phyloP scores from a whole-genome alignment of 2,888 invertebrate species.

The Cryptus armator region DNA sequence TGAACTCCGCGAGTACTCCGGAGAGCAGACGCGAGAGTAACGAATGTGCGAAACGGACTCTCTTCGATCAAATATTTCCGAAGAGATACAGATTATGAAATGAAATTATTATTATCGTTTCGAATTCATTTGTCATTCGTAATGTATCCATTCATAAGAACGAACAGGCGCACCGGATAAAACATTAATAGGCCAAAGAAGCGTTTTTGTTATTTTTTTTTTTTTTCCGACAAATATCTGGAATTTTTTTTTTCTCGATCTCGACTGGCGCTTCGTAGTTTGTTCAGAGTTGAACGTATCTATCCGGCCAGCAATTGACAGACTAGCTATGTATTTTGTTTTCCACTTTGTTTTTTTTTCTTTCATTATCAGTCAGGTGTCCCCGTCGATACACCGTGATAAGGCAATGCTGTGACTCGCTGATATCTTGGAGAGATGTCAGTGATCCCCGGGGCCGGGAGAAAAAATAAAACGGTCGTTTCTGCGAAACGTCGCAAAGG shows the following conservation, averaged over 20 bases:
- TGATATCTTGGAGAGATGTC: slow-evolving; percentile 70
- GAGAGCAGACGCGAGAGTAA: slow-evolving; percentile 11
- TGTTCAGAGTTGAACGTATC: slow-evolving; percentile 50
- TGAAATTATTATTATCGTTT: background rate
- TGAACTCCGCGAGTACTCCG: slow-evolving; percentile 11
- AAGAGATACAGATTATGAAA: background rate
- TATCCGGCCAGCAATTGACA: slow-evolving; percentile 79
- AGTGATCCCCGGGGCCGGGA: background rate
- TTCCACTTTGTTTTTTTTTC: slow-evolving; percentile 66
- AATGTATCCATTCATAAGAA: background rate
- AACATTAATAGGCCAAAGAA: slow-evolving; percentile 63
- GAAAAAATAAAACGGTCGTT: slow-evolving; percentile 27
- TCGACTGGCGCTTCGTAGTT: slow-evolving; percentile 42
- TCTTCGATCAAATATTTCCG: slow-evolving; percentile 1
- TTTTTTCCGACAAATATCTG: slow-evolving; percentile 32
- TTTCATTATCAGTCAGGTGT: slow-evolving; percentile 80
- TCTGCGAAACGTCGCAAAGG: background rate
- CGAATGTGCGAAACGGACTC: slow-evolving; percentile 2
- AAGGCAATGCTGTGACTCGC: slow-evolving; percentile 82
- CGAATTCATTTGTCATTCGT: slow-evolving; percentile 12
- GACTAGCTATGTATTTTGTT: slow-evolving; percentile 79
- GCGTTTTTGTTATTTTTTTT: slow-evolving; percentile 42
- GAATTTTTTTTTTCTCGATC: slow-evolving; percentile 29
- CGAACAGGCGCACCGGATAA: slow-evolving; percentile 33
- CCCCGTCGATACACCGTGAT: slow-evolving; percentile 78